These are phyloP conservation scores for Nesidiocoris tenuis DNA, from an alignment of 2,888 invertebrate species.

Conservation along the genomic window DNA sequence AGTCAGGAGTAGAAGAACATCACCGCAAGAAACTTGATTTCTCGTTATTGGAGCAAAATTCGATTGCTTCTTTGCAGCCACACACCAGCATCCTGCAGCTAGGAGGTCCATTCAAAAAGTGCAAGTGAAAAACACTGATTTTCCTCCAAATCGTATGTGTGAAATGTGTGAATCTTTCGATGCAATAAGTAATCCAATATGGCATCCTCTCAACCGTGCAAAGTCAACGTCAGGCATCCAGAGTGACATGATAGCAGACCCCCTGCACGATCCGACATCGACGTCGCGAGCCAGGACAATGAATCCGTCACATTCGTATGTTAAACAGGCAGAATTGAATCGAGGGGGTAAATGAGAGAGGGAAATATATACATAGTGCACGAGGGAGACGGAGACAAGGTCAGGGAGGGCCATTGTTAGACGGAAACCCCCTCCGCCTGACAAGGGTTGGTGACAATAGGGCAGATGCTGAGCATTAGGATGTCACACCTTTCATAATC, in stretches of 20 bases:
- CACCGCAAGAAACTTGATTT: too few species aligned
- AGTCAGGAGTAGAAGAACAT: too few species aligned
- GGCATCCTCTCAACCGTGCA: slow-evolving; percentile 24
- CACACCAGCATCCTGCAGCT: too few species aligned
- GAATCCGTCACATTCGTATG: slow-evolving; percentile 37
- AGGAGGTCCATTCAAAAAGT: too few species aligned
- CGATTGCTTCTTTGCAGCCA: too few species aligned
- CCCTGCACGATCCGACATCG: background rate
- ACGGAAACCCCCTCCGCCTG: background rate
- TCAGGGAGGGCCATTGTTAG: background rate
- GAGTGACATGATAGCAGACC: slow-evolving; percentile 12
- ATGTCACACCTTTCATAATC: slow-evolving; percentile 40
- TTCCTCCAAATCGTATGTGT: too few species aligned
- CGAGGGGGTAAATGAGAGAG: background rate
- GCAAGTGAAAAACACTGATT: too few species aligned
- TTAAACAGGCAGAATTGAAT: slow-evolving; percentile 26
- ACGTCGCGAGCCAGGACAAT: background rate
- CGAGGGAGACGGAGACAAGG: background rate
- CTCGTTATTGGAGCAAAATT: too few species aligned
- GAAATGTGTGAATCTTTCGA: background rate
- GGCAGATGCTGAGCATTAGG: slow-evolving; percentile 38
- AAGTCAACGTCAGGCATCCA: slow-evolving; percentile 31
- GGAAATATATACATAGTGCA: background rate
- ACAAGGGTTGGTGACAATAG: slow-evolving; percentile 20
- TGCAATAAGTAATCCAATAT: slow-evolving; percentile 22